Conservation (phyloP, 2,888 invertebrate genomes). For the Masnerella sp. region DNA sequence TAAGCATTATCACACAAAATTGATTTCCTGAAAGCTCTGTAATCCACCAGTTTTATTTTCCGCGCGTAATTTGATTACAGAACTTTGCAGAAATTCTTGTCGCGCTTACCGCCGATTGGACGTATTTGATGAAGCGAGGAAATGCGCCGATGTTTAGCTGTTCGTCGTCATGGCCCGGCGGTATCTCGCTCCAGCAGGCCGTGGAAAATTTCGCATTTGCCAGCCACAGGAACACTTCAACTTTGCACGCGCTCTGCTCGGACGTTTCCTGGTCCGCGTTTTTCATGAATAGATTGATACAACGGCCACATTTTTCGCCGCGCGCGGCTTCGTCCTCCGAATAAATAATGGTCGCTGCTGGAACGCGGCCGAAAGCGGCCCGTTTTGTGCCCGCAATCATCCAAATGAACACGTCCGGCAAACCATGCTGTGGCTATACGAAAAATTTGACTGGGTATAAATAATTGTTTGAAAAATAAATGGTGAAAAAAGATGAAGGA, state of each 20-base stretch:
- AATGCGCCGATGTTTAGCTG: conserved; percentile 65
- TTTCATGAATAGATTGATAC: conserved; percentile 71
- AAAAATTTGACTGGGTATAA: conserved; percentile 24
- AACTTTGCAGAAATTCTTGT: conserved; percentile 29
- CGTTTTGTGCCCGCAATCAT: conserved; percentile 79
- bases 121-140: conserved; percentile 72
- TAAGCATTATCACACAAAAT: too few species aligned
- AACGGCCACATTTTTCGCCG: conserved; percentile 79
- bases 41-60: too few species aligned
- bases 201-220: conserved; percentile 68
- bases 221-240: conserved; percentile 73
- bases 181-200: conserved; percentile 72
- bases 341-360: conserved; percentile 78
- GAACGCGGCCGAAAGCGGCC: conserved; percentile 79
- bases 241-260: conserved; percentile 70
- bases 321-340: conserved; percentile 77
- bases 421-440: conserved; percentile 79
- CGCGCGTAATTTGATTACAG: conserved; percentile 34
- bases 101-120: conserved; percentile 65
- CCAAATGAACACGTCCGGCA: conserved; percentile 81
- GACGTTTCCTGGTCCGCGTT: conserved; percentile 59
- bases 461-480: too few species aligned
- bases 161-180: conserved; percentile 71
- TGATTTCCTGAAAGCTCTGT: too few species aligned
- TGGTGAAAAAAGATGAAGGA: too few species aligned